These are phyloP conservation scores for Pangasianodon gigas DNA, from an alignment of 2,113 vertebrate species.

Conservation along the genomic window DNA sequence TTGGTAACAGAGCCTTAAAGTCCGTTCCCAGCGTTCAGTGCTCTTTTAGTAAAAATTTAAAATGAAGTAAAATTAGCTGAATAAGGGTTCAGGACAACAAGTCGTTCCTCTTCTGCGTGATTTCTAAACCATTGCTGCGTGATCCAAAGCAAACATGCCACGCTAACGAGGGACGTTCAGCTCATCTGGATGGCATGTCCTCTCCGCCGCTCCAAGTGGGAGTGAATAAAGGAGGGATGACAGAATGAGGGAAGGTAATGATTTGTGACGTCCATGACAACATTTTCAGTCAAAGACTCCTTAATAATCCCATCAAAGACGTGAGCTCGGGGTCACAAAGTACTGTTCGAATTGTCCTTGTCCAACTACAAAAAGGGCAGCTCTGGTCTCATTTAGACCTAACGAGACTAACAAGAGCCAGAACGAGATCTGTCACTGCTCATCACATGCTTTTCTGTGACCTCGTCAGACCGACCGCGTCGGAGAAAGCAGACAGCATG, in stretches of 20 bases:
- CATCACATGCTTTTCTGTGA: constrained; percentile 59
- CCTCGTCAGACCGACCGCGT: constrained; percentile 48
- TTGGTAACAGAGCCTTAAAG: neutral
- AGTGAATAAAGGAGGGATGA: constrained; percentile 46
- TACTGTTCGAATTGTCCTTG: constrained; percentile 60
- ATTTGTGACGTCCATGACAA: constrained; percentile 51
- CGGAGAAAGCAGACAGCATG: constrained; percentile 52
- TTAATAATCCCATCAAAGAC: constrained; percentile 36
- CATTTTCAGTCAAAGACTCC: constrained; percentile 2
- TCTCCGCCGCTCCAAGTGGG: constrained; percentile 62
- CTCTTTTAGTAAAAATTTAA: neutral
- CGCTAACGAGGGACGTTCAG: constrained; percentile 28
- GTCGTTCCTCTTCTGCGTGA: neutral
- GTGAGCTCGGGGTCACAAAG: constrained; percentile 57
- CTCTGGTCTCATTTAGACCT: constrained; percentile 64
- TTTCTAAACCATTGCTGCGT: neutral
- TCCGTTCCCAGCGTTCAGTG: neutral
- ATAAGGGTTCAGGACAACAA: neutral
- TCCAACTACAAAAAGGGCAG: constrained; percentile 50
- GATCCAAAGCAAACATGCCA: constrained; percentile 25
- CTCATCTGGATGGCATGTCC: constrained; percentile 66
- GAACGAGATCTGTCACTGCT: constrained; percentile 67
- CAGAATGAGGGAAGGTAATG: constrained; percentile 43
- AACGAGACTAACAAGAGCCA: constrained; percentile 71
- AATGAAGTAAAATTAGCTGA: neutral